Percentiles rank a stretch among this genome's conserved stretches.
Evolutionary conservation across 2,888 invertebrate genomes (phyloP).

Genomic region (Acleris literana): DNA sequence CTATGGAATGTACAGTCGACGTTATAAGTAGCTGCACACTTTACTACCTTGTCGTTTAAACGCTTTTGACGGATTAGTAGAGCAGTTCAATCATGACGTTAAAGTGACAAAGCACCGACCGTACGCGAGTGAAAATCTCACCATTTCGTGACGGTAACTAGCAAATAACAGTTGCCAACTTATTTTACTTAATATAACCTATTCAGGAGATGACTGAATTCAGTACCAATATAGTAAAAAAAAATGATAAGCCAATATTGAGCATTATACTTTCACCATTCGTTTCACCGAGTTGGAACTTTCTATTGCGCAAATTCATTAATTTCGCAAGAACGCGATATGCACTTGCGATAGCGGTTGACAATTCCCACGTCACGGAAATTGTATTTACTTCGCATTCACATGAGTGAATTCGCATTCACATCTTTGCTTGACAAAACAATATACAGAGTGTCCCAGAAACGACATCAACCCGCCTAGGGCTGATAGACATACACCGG

Average conservation of each 20-base stretch:
- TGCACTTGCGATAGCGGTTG: slow-evolving; percentile 17
- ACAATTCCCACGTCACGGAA: slow-evolving; percentile 22
- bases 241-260: slow-evolving; percentile 39
- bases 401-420: slow-evolving; percentile 18
- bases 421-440: slow-evolving; percentile 14
- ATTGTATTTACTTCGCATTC: slow-evolving; percentile 18
- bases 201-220: slow-evolving; percentile 19
- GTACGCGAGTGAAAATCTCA: too few species aligned
- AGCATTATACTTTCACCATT: slow-evolving; percentile 53
- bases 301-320: slow-evolving; percentile 59
- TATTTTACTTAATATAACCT: background rate
- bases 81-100: too few species aligned
- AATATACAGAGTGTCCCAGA: too few species aligned
- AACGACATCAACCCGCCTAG: too few species aligned
- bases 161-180: background rate
- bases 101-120: too few species aligned
- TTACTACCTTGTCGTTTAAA: too few species aligned
- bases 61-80: too few species aligned
- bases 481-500: too few species aligned
- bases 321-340: slow-evolving; percentile 50
- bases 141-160: background rate
- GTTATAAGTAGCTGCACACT: too few species aligned
- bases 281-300: slow-evolving; percentile 48
- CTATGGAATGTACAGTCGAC: too few species aligned
- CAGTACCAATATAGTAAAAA: slow-evolving; percentile 39